Conservation (phyloP, 2,888 invertebrate species). For the Dicycla oo region DNA sequence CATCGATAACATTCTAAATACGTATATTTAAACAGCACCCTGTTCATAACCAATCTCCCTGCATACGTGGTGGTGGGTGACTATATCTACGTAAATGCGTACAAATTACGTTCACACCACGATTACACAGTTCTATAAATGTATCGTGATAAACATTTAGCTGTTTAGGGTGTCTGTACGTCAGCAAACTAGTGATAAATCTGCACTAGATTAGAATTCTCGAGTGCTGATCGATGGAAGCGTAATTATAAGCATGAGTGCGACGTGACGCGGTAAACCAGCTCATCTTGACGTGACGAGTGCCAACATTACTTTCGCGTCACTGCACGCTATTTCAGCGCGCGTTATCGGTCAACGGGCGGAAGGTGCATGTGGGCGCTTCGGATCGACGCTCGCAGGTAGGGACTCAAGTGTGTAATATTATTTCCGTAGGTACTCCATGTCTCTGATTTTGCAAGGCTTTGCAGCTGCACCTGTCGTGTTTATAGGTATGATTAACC, state of each 20-base stretch:
- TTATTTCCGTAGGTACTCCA: not conserved
- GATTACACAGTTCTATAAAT: conserved; percentile 83
- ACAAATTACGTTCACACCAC: conserved; percentile 75
- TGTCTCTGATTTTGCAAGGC: not conserved
- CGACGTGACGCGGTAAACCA: conserved; percentile 72
- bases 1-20: conserved; percentile 22
- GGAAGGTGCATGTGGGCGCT: conserved; percentile 55
- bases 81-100: conserved; percentile 76
- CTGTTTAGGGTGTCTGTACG: conserved; percentile 79
- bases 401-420: conserved; percentile 1
- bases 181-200: conserved; percentile 82
- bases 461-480: conserved; percentile 14
- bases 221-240: conserved; percentile 76
- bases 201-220: conserved; percentile 79
- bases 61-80: conserved; percentile 61
- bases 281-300: conserved; percentile 69
- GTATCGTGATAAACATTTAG: conserved; percentile 78
- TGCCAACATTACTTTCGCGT: conserved; percentile 75
- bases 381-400: conserved; percentile 29
- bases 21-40: conserved; percentile 32
- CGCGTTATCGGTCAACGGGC: conserved; percentile 76
- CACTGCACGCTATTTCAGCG: conserved; percentile 74
- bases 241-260: conserved; percentile 85
- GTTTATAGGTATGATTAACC: not conserved
- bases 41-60: conserved; percentile 57